These are phyloP conservation scores for Aphaenogaster floridana DNA, from an alignment of 1,140 invertebrate species.

Conservation along the genomic window DNA sequence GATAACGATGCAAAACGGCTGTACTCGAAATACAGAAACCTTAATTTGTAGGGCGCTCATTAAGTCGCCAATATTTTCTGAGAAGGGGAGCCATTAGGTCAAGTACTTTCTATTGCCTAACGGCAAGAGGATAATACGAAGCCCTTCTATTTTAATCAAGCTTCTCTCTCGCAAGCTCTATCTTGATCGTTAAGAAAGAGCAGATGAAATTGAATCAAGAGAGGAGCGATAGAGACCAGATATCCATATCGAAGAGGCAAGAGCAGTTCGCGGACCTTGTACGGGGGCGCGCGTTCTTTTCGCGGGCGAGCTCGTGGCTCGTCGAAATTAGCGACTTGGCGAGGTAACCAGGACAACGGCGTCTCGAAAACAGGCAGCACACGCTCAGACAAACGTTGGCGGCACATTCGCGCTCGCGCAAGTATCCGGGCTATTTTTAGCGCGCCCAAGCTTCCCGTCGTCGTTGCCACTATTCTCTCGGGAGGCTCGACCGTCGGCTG, in stretches of 20 bases:
- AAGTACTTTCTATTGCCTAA: not conserved
- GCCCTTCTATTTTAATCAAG: constrained; percentile 15
- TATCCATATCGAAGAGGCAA: not conserved
- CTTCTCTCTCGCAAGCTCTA: not conserved
- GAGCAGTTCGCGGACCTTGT: constrained; percentile 28
- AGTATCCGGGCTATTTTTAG: constrained; percentile 63
- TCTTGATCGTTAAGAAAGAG: not conserved
- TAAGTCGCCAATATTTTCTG: not conserved
- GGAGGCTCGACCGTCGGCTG: constrained; percentile 35
- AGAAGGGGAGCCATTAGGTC: not conserved
- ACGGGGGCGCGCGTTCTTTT: not conserved
- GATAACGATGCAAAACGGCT: not conserved
- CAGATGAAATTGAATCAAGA: not conserved
- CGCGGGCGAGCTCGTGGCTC: not conserved
- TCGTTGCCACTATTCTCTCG: constrained; percentile 5
- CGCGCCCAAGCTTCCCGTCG: not conserved
- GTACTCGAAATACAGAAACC: not conserved
- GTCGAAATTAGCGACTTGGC: constrained; percentile 38
- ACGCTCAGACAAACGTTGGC: not conserved
- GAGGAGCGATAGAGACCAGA: not conserved
- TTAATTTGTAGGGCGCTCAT: not conserved
- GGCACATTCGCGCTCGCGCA: constrained; percentile 16
- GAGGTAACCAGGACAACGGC: constrained; percentile 33
- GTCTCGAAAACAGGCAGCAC: constrained; percentile 15
- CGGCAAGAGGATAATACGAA: not conserved